Evolutionary conservation across 2,113 vertebrate genomes (phyloP).

Genomic region (Gavialis gangeticus): DNA sequence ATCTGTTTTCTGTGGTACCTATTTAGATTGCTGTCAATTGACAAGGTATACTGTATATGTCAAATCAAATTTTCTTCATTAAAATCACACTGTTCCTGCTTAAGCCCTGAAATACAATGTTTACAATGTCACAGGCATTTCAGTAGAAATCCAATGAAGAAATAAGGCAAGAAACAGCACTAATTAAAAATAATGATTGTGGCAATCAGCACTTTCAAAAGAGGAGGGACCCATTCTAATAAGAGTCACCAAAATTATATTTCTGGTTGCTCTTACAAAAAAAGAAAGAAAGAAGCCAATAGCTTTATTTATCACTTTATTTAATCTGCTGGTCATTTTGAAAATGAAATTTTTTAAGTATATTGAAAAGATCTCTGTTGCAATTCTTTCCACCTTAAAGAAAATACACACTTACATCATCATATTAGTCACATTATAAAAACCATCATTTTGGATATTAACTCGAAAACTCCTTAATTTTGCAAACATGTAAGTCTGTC

Average conservation of each 20-base stretch:
- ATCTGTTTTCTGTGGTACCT: slow-evolving; percentile 13
- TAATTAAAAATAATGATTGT: background rate
- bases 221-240: background rate
- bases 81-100: slow-evolving; percentile 17
- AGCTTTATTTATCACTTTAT: background rate
- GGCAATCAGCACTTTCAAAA: background rate
- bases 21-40: slow-evolving; percentile 32
- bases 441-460: background rate
- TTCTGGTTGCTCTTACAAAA: background rate
- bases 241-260: slow-evolving; percentile 34
- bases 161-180: slow-evolving; percentile 10
- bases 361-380: background rate
- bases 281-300: background rate
- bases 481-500: background rate
- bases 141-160: slow-evolving; percentile 6
- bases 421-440: background rate
- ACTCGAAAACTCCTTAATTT: background rate
- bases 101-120: background rate
- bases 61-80: slow-evolving; percentile 49
- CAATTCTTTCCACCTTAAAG: background rate
- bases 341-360: background rate
- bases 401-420: background rate
- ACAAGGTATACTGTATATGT: slow-evolving; percentile 9
- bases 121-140: background rate
- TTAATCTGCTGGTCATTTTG: background rate